Percentiles rank a stretch among this genome's conserved stretches.
Conservation (phyloP, 1,140 invertebrate species). For the Zaprionus davidi region DNA sequence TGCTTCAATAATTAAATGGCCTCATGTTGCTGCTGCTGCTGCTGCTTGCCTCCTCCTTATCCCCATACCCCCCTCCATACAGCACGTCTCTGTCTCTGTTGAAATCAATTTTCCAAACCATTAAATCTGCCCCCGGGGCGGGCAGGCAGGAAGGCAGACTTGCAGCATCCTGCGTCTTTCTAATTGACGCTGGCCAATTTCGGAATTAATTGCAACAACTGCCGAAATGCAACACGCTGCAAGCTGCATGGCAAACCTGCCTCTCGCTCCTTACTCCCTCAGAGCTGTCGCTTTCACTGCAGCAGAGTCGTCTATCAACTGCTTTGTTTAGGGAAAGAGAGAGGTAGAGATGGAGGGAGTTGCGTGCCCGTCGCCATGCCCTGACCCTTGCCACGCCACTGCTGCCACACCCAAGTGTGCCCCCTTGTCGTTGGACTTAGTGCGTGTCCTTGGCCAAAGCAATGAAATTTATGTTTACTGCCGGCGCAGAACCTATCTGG, state of each 20-base stretch:
- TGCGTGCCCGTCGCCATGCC: background rate
- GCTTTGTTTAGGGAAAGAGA: background rate
- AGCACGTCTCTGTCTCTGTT: background rate
- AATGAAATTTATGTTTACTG: conserved; percentile 73
- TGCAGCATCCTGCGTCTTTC: background rate
- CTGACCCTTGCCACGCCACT: no score
- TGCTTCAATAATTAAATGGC: conserved; percentile 28
- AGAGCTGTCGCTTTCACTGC: conserved; percentile 65
- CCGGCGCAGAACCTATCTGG: conserved; percentile 62
- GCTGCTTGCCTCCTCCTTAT: background rate
- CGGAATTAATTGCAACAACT: conserved; percentile 70
- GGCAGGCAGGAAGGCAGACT: background rate
- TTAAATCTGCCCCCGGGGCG: conserved; percentile 41
- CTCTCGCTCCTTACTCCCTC: background rate
- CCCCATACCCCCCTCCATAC: background rate
- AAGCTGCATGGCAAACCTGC: background rate
- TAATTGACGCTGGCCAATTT: conserved; percentile 68
- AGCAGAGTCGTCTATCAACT: conserved; percentile 60
- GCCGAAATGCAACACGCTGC: conserved; percentile 8
- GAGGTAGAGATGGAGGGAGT: background rate
- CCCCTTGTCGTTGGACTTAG: conserved; percentile 16
- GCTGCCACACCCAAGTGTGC: background rate
- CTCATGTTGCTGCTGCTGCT: background rate
- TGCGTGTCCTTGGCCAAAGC: conserved; percentile 59
- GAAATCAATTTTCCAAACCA: conserved; percentile 77